Conservation (phyloP, 1,140 invertebrate species). For the Brachionus manjavacas region DNA sequence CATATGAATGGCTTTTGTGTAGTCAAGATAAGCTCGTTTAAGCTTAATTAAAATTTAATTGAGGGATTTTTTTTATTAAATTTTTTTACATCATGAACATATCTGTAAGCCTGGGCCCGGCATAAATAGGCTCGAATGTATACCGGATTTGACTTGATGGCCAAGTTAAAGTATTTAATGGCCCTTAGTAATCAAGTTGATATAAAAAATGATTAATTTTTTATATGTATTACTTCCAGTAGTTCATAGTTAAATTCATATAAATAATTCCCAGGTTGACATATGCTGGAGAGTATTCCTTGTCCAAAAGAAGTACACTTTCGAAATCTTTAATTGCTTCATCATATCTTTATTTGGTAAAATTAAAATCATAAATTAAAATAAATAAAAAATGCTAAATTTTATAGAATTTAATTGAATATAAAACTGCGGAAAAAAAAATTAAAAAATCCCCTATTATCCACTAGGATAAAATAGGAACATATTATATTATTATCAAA, state of each 20-base stretch:
- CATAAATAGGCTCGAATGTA: constrained; percentile 56
- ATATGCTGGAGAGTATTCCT: constrained; percentile 53
- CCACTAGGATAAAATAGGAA: too few species aligned
- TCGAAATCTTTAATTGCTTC: constrained; percentile 57
- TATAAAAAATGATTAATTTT: background rate
- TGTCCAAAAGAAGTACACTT: constrained; percentile 54
- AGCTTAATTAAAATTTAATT: constrained; percentile 46
- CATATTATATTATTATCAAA: too few species aligned
- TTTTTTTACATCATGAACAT: constrained; percentile 47
- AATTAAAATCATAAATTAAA: too few species aligned
- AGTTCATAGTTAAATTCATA: constrained; percentile 50
- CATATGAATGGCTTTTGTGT: constrained; percentile 47
- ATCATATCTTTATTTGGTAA: constrained; percentile 44
- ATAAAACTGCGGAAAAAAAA: too few species aligned
- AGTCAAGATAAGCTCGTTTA: constrained; percentile 53
- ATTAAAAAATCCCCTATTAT: too few species aligned
- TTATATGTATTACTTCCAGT: constrained; percentile 49
- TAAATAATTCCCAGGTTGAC: constrained; percentile 56
- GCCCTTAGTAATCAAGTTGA: constrained; percentile 47
- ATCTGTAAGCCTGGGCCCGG: constrained; percentile 52
- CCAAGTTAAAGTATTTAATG: constrained; percentile 54
- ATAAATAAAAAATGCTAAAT: too few species aligned
- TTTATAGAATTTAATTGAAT: too few species aligned
- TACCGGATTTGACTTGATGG: constrained; percentile 55
- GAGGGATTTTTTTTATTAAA: background rate